Percentiles rank a stretch among this genome's conserved stretches.
Evolutionary conservation across 2,888 invertebrate genomes (phyloP).

Genomic region (Pherbina coryleti): DNA sequence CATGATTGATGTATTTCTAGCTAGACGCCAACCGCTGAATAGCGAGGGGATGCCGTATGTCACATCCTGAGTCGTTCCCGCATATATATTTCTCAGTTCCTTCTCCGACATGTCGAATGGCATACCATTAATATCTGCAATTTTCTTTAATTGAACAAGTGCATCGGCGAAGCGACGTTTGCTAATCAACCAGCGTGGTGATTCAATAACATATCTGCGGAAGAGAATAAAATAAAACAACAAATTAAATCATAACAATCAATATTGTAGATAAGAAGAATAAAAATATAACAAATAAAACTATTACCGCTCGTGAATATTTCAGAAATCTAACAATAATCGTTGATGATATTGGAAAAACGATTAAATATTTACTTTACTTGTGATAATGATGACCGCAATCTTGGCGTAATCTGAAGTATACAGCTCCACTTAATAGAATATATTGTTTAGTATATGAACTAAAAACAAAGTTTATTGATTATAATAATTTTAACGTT

Average conservation of each 20-base stretch:
- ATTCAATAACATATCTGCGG: conserved; percentile 74
- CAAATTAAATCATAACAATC: conserved; percentile 17
- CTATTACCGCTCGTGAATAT: too few species aligned
- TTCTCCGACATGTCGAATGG: conserved; percentile 66
- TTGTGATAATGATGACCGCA: too few species aligned
- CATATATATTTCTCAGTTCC: conserved; percentile 69
- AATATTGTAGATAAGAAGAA: conserved; percentile 26
- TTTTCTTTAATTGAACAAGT: conserved; percentile 71
- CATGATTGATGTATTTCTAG: conserved; percentile 72
- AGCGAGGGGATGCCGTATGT: conserved; percentile 72
- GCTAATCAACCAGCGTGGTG: conserved; percentile 76
- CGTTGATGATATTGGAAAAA: not conserved
- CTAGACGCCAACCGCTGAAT: conserved; percentile 73
- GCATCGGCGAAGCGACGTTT: conserved; percentile 71
- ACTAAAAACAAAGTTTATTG: too few species aligned
- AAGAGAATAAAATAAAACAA: conserved; percentile 2
- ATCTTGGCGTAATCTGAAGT: too few species aligned
- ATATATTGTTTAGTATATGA: too few species aligned
- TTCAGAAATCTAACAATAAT: not conserved
- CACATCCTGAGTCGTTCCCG: conserved; percentile 63
- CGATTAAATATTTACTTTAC: not conserved
- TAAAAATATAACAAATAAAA: not conserved
- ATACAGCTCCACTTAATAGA: too few species aligned
- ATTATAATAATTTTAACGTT: too few species aligned
- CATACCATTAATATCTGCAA: conserved; percentile 73